Conservation (phyloP, 2,888 invertebrate genomes). For the Trichogramma dendrolimi region DNA sequence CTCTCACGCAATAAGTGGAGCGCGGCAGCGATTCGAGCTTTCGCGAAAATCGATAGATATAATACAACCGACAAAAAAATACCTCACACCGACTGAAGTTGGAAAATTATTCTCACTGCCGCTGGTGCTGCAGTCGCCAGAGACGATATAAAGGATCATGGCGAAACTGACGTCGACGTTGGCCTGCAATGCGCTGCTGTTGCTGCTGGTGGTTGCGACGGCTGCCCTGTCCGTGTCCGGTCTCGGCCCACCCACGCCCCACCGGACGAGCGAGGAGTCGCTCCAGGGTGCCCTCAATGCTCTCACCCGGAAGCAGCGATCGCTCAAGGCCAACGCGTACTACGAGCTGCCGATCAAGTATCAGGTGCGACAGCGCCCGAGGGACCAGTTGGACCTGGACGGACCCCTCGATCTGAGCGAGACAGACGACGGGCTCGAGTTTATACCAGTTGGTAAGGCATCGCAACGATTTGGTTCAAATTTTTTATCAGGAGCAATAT, state of each 20-base stretch:
- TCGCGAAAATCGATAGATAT: not conserved
- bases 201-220: conserved; percentile 31
- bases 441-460: conserved; percentile 22
- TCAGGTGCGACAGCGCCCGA: conserved; percentile 36
- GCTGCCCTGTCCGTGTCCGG: conserved; percentile 32
- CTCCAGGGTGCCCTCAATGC: conserved; percentile 53
- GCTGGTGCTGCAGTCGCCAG: too few species aligned
- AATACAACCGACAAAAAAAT: not conserved
- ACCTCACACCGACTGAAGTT: not conserved
- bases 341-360: conserved; percentile 43
- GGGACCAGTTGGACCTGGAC: conserved; percentile 29
- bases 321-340: conserved; percentile 40
- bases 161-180: too few species aligned
- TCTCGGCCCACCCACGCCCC: conserved; percentile 33
- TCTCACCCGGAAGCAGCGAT: conserved; percentile 52
- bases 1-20: too few species aligned
- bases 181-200: too few species aligned
- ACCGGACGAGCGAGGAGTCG: conserved; percentile 47
- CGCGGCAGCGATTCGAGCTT: not conserved
- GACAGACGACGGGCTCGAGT: conserved; percentile 28
- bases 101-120: too few species aligned
- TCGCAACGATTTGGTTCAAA: not conserved
- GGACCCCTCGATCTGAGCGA: conserved; percentile 13
- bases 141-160: too few species aligned
- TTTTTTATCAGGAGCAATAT: not conserved